Conservation (phyloP, 2,797 vertebrate genomes). For the Austrolebias charrua region DNA sequence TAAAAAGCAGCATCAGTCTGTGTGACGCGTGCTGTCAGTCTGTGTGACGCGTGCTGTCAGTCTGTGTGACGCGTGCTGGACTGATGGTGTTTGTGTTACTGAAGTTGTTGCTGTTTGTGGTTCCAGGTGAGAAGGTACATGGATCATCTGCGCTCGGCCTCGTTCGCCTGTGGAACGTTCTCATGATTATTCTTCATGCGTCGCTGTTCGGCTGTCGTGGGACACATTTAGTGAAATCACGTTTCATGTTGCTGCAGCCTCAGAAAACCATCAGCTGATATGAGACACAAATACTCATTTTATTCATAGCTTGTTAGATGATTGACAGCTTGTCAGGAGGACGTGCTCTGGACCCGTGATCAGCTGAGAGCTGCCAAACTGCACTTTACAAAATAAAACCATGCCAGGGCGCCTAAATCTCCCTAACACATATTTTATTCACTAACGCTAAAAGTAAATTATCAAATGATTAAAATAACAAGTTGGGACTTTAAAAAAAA, state of each 20-base stretch:
- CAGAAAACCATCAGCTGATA: conserved; percentile 20
- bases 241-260: conserved; percentile 17
- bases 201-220: conserved; percentile 19
- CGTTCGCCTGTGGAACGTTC: conserved; percentile 15
- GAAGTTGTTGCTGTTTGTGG: conserved; percentile 17
- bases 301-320: neutral
- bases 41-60: too few relatives aligned
- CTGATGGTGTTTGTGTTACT: conserved; percentile 51
- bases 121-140: conserved; percentile 23
- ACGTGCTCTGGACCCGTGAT: conserved; percentile 20
- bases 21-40: too few relatives aligned
- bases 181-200: conserved; percentile 37
- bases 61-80: too few relatives aligned
- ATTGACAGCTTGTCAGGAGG: conserved; percentile 2
- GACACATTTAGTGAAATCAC: conserved; percentile 44
- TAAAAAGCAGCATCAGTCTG: too few relatives aligned
- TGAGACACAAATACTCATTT: conserved; percentile 34
- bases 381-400: neutral
- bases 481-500: too few relatives aligned
- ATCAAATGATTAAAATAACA: too few relatives aligned
- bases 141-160: conserved; percentile 12
- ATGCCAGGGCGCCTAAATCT: too few relatives aligned
- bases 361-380: conserved; percentile 34
- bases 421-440: too few relatives aligned
- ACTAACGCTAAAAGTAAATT: too few relatives aligned